Evolutionary conservation across 2,888 invertebrate species (phyloP).

Genomic region (Macrosoma leucophasiata): DNA sequence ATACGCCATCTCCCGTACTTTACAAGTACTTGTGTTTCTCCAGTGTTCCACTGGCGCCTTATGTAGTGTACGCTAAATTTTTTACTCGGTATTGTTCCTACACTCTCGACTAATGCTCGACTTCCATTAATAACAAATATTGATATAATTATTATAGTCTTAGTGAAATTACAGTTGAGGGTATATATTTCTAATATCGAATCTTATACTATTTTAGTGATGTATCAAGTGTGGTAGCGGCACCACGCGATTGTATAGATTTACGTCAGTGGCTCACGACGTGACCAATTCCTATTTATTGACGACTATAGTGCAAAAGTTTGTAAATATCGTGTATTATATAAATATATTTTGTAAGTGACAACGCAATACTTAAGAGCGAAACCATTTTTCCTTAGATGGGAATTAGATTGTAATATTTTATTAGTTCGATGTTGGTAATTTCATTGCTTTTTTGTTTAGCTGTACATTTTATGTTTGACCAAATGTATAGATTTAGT

Average conservation of each 20-base stretch:
- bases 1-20: too few species aligned
- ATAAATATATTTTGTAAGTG: constrained; percentile 33
- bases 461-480: constrained; percentile 42
- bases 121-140: constrained; percentile 10
- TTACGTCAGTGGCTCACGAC: constrained; percentile 6
- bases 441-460: too few species aligned
- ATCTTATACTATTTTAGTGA: constrained; percentile 19
- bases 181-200: constrained; percentile 17
- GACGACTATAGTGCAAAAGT: constrained; percentile 27
- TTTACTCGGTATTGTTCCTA: not conserved
- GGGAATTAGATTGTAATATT: constrained; percentile 7
- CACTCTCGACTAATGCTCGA: constrained; percentile 11
- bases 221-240: constrained; percentile 11
- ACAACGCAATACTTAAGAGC: constrained; percentile 33
- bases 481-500: constrained; percentile 47
- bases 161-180: constrained; percentile 23
- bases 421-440: constrained; percentile 8
- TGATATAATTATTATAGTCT: constrained; percentile 23
- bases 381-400: constrained; percentile 16
- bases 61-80: not conserved
- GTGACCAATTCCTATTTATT: constrained; percentile 23
- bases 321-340: constrained; percentile 52
- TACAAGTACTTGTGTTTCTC: not conserved
- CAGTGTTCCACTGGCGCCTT: not conserved
- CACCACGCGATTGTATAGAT: constrained; percentile 5